phyloP scores from a whole-genome alignment of 1,140 invertebrate species.

The Colletes latitarsis region DNA sequence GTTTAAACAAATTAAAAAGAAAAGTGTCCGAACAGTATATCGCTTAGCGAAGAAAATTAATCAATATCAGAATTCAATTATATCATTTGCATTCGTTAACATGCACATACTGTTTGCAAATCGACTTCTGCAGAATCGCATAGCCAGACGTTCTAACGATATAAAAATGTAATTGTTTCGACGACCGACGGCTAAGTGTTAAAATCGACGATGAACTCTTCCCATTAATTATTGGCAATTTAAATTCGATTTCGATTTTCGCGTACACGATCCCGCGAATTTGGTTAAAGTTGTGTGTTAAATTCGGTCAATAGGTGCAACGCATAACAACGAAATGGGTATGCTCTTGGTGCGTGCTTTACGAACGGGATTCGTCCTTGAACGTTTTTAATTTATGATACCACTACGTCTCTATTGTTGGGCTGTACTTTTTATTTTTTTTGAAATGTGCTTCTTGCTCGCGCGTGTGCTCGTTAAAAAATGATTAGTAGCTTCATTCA shows the following conservation, averaged over 20 bases:
- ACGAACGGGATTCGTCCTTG: slow-evolving; percentile 29
- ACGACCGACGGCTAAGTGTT: too few relatives aligned
- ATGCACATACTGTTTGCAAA: too few relatives aligned
- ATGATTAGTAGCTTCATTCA: slow-evolving; percentile 67
- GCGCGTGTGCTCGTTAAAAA: slow-evolving; percentile 65
- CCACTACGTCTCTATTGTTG: slow-evolving; percentile 46
- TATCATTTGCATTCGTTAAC: too few relatives aligned
- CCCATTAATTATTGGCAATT: too few relatives aligned
- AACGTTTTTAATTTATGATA: slow-evolving; percentile 43
- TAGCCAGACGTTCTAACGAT: too few relatives aligned
- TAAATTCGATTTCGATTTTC: not conserved
- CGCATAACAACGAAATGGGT: slow-evolving; percentile 58
- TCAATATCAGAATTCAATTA: too few relatives aligned
- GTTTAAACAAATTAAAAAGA: too few relatives aligned
- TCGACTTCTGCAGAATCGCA: too few relatives aligned
- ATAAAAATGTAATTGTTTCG: too few relatives aligned
- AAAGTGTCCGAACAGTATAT: too few relatives aligned
- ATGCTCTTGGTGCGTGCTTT: slow-evolving; percentile 60
- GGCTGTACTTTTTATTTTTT: slow-evolving; percentile 11
- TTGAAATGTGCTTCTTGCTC: slow-evolving; percentile 61
- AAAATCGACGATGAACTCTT: too few relatives aligned
- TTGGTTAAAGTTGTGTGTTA: slow-evolving; percentile 44
- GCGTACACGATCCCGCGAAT: slow-evolving; percentile 32
- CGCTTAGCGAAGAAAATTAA: too few relatives aligned
- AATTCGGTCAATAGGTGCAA: slow-evolving; percentile 57